Conservation (phyloP, 2,797 vertebrate genomes). For the Pogoniulus pusillus region DNA sequence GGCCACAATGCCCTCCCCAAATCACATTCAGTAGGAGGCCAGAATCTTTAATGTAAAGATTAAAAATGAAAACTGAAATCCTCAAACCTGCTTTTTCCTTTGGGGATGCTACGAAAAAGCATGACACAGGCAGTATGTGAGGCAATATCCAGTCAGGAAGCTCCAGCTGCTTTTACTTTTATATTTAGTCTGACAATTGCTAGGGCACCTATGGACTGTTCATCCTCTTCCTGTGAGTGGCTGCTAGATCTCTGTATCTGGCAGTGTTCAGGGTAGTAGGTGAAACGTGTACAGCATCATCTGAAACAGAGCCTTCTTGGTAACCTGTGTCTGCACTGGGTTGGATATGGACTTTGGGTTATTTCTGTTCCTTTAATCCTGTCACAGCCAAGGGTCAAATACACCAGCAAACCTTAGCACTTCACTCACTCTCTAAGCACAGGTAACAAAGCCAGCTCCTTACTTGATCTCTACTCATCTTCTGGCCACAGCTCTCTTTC, state of each 20-base stretch:
- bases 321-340: background rate
- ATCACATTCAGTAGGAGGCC: background rate
- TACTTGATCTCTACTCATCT: background rate
- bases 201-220: background rate
- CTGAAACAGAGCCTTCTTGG: background rate
- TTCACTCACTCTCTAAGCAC: background rate
- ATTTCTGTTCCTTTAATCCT: background rate
- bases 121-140: background rate
- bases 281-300: background rate
- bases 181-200: background rate
- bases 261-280: background rate
- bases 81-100: background rate
- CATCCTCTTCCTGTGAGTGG: background rate
- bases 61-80: background rate
- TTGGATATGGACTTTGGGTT: background rate
- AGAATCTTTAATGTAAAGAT: background rate
- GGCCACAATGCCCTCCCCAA: background rate
- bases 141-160: fast-evolving
- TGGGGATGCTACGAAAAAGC: background rate
- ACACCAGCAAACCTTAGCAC: background rate
- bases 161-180: background rate
- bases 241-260: background rate
- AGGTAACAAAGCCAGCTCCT: background rate
- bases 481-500: background rate
- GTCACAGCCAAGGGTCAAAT: background rate